Evolutionary conservation across 2,888 invertebrate species (phyloP), one percentile per base, ranked within the genome.

Genomic region (Calliscelio sp.): DNA sequence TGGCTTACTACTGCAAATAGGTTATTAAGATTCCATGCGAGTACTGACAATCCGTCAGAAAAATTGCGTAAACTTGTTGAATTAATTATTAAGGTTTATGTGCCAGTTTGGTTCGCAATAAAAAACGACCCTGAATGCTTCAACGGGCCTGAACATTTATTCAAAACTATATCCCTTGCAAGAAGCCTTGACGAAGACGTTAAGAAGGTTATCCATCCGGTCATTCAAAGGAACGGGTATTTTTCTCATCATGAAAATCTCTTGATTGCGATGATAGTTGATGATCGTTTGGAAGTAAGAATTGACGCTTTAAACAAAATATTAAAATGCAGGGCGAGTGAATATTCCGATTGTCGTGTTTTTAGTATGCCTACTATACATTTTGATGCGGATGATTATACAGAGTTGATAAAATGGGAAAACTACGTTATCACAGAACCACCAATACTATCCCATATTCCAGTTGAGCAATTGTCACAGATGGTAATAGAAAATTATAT

Each of bases 141-240:
- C 28, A 32, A n/a, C n/a, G 41, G 41, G 5, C n/a, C 41, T 6
- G n/a, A 14, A n/a, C 41, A 41, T 41, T n/a, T n/a, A 10, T 41
- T 41, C n/a, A 14, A n/a, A 1, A 41, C 41, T 22, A 22, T 73
- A 25, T 66, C 41, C 0, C 51, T 61, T 22, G 68, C 75, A 22
- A n/a, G 68, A 22, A 24, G 8, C 32, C 38, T 78, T 38, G 44
- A 61, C 5, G 16, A 61, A 16, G 32, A 51, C 18, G 22, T 71
- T 1, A 87, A 87, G 71, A 84, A 87, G 53, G 35, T 65, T 0
- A 38, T 80, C 28, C 38, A 61, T 51, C 61, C 81, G 20, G 81
- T 73, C 22, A 84, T 84, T 16, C 53, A 81, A 46, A 41, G 75
- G 41, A 81, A 84, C 41, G 61, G n/a, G n/a, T 81, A 68, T 35